Base-by-base conservation (phyloP, 1,140 invertebrate genomes). In the Aphelinus atriplicis region DNA sequence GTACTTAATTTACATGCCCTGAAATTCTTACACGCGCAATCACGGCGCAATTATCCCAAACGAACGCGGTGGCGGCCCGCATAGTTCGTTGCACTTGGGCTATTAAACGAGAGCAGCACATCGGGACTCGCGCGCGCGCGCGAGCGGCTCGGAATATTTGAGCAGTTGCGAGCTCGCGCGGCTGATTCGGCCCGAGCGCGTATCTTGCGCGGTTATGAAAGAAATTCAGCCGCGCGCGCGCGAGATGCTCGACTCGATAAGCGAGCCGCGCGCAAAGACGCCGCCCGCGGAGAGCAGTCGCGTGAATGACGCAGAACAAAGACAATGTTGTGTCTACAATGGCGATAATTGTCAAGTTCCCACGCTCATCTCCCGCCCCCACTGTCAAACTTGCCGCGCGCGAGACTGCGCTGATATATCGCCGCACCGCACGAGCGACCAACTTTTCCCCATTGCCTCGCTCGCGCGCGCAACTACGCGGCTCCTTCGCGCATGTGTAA, bases 331-430 rank as follows among this genome's bases (percentile, higher is more conserved):
- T 81, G 77, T 79, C 80, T 81, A 79, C 77, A 81, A 84, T 84
- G 80, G 79, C 82, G 83, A 84, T 83, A 86, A 86, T 86, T 85
- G 82, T 71, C 73, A 58, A 72, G 80, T 82, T 86, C 84, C 79
- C 85, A 86, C 84, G 84, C 70, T 58, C 46, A 65, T 65, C 62
- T 57, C 45, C 1, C 3, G 50, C 6, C n/a, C 46, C 1, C n/a
- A 53, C 46, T 26, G 26, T 26, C 26, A 26, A 26, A 26, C 26
- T 26, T 26, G 26, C 26, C 51, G 51, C 51, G 51, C 51, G 4
- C 9, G 51, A 53, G 4, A 53, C 9, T 26, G 51, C 4, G 51
- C 51, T 6, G 51, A 4, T 4, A 9, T 9, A 81, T 73, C 66
- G 72, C 26, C 26, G 72, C 67, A 74, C 68, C 72, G 76, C 78